Conservation (phyloP, 2,797 vertebrate species). For the Hippocampus kuda region DNA sequence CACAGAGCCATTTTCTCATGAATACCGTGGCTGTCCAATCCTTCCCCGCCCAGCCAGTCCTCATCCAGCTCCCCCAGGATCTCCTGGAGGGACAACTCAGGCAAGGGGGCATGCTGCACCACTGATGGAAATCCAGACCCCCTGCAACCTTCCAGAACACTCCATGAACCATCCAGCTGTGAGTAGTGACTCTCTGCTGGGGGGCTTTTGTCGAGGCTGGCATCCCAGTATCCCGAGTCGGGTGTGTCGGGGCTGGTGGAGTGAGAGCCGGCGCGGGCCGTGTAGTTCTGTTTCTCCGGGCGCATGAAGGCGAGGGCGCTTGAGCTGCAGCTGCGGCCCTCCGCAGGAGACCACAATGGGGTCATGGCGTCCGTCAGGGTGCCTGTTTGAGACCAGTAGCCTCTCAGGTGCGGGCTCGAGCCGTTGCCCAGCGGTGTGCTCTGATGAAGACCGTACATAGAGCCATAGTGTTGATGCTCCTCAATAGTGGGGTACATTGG, state of each 20-base stretch:
- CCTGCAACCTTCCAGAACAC: slow-evolving; percentile 9
- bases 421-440: slow-evolving; percentile 14
- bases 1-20: slow-evolving; percentile 27
- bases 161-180: slow-evolving; percentile 44
- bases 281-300: slow-evolving; percentile 39
- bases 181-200: slow-evolving; percentile 4
- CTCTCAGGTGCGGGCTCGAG: slow-evolving; percentile 23
- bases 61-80: slow-evolving; percentile 61
- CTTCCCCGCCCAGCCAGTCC: slow-evolving; percentile 51
- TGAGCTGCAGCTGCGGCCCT: slow-evolving; percentile 32
- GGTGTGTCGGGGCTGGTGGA: slow-evolving; percentile 54
- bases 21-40: slow-evolving; percentile 10
- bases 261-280: slow-evolving; percentile 18
- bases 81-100: slow-evolving; percentile 63
- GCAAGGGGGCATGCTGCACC: slow-evolving; percentile 35
- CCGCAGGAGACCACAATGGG: slow-evolving; percentile 41
- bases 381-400: slow-evolving; percentile 39
- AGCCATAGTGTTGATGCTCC: slow-evolving; percentile 35
- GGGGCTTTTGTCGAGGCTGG: slow-evolving; percentile 35
- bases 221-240: slow-evolving; percentile 61
- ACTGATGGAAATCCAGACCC: slow-evolving; percentile 7
- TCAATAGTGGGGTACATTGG: slow-evolving; percentile 25
- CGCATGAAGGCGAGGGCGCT: slow-evolving; percentile 26
- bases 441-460: slow-evolving; percentile 37
- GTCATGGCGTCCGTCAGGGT: slow-evolving; percentile 26